Conservation (phyloP, 2,888 invertebrate species). For the Eupeodes luniger region DNA sequence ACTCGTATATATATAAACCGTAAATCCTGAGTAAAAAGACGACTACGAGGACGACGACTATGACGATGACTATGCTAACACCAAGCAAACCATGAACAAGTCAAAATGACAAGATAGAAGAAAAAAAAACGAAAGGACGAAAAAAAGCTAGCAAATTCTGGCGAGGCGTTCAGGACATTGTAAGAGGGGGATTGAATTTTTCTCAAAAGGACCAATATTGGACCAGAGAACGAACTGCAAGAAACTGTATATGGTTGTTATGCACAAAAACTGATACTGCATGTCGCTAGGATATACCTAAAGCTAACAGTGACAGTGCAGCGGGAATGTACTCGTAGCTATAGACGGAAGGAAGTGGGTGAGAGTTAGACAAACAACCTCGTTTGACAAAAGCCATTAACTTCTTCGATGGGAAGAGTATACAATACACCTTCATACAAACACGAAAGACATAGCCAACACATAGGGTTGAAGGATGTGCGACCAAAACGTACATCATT, state of each 20-base stretch:
- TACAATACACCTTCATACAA: background rate
- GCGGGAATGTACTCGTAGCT: too few relatives aligned
- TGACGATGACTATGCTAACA: slow-evolving; percentile 68
- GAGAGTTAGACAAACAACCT: slow-evolving; percentile 41
- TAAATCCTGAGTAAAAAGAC: slow-evolving; percentile 55
- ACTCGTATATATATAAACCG: slow-evolving; percentile 28
- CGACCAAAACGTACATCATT: slow-evolving; percentile 68
- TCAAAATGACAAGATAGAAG: slow-evolving; percentile 42
- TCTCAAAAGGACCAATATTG: slow-evolving; percentile 70
- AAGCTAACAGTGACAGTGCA: slow-evolving; percentile 8
- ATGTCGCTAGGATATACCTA: background rate
- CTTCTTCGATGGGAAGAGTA: slow-evolving; percentile 52
- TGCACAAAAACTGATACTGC: slow-evolving; percentile 61
- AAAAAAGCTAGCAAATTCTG: background rate
- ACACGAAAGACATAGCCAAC: slow-evolving; percentile 21
- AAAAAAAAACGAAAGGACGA: background rate
- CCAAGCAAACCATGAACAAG: slow-evolving; percentile 58
- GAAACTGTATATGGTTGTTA: slow-evolving; percentile 58
- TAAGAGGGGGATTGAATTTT: slow-evolving; percentile 26
- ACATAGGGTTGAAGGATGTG: slow-evolving; percentile 65
- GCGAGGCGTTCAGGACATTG: slow-evolving; percentile 43
- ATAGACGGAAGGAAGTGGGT: background rate
- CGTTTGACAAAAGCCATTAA: slow-evolving; percentile 71
- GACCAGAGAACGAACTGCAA: slow-evolving; percentile 41
- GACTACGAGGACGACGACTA: slow-evolving; percentile 53